These are phyloP conservation scores for Trigoniulus corallinus DNA, from an alignment of 1,140 invertebrate species.

Conservation along the genomic window DNA sequence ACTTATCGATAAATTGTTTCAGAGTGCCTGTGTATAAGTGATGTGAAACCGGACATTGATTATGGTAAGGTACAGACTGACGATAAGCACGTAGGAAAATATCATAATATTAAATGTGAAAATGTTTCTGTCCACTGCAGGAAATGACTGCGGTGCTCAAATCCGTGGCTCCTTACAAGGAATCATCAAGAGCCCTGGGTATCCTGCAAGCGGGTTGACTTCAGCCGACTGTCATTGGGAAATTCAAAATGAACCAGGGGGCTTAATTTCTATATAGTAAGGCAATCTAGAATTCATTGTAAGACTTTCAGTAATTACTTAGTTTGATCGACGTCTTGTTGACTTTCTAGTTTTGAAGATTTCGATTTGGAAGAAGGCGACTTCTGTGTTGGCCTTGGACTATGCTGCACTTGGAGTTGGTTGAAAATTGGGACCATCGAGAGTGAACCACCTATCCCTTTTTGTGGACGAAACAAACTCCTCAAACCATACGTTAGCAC, in stretches of 20 bases:
- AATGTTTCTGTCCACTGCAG: too few species aligned
- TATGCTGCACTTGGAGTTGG: background rate
- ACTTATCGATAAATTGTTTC: too few species aligned
- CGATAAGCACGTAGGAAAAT: too few species aligned
- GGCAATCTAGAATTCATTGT: background rate
- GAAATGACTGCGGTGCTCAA: background rate
- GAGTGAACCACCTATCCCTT: background rate
- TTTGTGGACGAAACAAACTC: background rate
- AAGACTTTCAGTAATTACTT: background rate
- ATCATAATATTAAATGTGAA: too few species aligned
- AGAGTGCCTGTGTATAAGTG: too few species aligned
- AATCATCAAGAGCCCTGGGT: background rate
- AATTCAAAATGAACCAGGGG: background rate
- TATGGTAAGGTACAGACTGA: too few species aligned
- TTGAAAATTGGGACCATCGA: background rate
- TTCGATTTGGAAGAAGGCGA: slow-evolving; percentile 2
- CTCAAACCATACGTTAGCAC: background rate
- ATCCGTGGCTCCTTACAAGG: background rate
- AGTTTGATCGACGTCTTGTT: background rate
- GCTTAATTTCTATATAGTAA: slow-evolving; percentile 3
- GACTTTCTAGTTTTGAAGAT: slow-evolving; percentile 1
- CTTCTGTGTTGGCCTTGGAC: too few species aligned
- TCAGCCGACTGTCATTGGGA: background rate
- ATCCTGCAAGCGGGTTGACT: background rate
- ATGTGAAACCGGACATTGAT: too few species aligned